Conservation (phyloP, 2,888 invertebrate species). For the Girardia tigrina region DNA sequence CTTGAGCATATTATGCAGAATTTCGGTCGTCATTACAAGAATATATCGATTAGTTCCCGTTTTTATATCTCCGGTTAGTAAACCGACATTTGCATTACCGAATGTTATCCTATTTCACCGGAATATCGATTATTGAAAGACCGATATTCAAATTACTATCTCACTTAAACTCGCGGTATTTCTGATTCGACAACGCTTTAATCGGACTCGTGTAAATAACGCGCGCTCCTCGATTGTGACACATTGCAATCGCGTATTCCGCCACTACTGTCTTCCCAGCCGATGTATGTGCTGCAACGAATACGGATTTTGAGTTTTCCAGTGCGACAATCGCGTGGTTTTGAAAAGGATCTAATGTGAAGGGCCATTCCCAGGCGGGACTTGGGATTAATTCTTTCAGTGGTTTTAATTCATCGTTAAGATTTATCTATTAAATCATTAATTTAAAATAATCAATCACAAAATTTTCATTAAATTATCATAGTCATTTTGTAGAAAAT, state of each 20-base stretch:
- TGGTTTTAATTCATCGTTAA: neutral
- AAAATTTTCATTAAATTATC: too few species aligned
- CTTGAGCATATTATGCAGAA: slow-evolving; percentile 83
- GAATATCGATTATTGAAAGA: neutral
- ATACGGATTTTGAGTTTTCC: slow-evolving; percentile 82
- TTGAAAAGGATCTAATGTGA: slow-evolving; percentile 88
- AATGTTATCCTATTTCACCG: slow-evolving; percentile 13
- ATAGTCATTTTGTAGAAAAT: too few species aligned
- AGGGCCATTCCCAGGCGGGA: slow-evolving; percentile 56
- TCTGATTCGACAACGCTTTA: slow-evolving; percentile 95
- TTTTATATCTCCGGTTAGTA: slow-evolving; percentile 69
- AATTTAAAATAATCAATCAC: too few species aligned
- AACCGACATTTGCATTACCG: slow-evolving; percentile 64
- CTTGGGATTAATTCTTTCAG: slow-evolving; percentile 12
- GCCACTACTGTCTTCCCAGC: slow-evolving; percentile 94
- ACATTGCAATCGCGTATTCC: slow-evolving; percentile 92
- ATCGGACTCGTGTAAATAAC: slow-evolving; percentile 92
- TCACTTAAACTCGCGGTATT: slow-evolving; percentile 80
- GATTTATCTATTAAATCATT: neutral
- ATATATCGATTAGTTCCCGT: slow-evolving; percentile 82
- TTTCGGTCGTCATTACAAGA: slow-evolving; percentile 98
- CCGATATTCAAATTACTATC: neutral
- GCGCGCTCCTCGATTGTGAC: slow-evolving; percentile 76
- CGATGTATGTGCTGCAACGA: slow-evolving; percentile 96
- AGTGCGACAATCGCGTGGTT: slow-evolving; percentile 85